These are phyloP conservation scores for Chanos chanos DNA, from an alignment of 2,797 vertebrate genomes.

Conservation along the genomic window DNA sequence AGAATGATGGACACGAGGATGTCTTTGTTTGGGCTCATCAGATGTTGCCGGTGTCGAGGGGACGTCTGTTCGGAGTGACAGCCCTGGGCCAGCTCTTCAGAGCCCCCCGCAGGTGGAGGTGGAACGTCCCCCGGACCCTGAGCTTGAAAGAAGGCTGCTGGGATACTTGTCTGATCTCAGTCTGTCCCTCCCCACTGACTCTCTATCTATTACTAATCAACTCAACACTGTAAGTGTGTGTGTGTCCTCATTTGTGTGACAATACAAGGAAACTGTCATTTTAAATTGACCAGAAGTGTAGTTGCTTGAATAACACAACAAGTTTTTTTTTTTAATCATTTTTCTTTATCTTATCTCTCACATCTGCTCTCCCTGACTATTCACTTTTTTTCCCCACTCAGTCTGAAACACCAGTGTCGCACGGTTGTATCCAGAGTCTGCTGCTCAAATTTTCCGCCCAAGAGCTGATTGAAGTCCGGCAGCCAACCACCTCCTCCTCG, in stretches of 20 bases:
- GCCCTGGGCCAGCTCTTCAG: conserved; percentile 73
- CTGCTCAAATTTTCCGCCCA: conserved; percentile 91
- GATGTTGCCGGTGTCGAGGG: conserved; percentile 75
- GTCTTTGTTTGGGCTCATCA: conserved; percentile 39
- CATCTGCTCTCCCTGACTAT: not conserved
- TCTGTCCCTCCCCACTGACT: conserved; percentile 82
- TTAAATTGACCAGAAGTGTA: not conserved
- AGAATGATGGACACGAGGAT: no score
- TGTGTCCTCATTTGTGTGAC: not conserved
- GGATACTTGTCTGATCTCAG: conserved; percentile 86
- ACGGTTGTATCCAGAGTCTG: conserved; percentile 83
- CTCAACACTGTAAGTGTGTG: conserved; percentile 77
- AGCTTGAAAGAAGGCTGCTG: conserved; percentile 84
- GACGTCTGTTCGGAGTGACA: conserved; percentile 79
- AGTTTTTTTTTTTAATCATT: no score
- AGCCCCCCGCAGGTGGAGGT: conserved; percentile 60
- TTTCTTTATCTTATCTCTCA: not conserved
- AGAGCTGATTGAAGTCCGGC: conserved; percentile 87
- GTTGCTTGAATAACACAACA: no score
- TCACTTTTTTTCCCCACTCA: conserved; percentile 39
- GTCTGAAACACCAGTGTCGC: conserved; percentile 77
- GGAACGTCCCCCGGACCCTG: conserved; percentile 82
- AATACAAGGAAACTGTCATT: not conserved
- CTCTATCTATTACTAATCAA: conserved; percentile 80
- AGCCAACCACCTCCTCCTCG: conserved; percentile 67